phyloP scores from a whole-genome alignment of 2,113 vertebrate genomes.

The Sinocyclocheilus grahami region DNA sequence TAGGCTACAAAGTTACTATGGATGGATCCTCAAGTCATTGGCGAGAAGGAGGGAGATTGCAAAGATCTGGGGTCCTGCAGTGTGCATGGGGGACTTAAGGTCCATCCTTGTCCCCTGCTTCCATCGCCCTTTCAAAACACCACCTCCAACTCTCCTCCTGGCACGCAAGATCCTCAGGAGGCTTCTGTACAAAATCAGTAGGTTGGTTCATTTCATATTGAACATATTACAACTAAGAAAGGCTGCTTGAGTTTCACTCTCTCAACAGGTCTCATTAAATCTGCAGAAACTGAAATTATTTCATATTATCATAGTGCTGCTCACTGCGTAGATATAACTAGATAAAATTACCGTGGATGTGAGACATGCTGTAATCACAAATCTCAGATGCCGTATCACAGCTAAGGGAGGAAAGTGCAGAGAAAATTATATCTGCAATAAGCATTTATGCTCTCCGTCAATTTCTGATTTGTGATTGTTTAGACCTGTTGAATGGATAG shows the following conservation, averaged over 20 bases:
- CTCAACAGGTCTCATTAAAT: conserved; percentile 2
- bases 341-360: neutral
- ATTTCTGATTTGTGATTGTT: conserved; percentile 26
- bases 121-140: conserved; percentile 8
- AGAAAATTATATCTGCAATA: neutral
- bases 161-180: neutral
- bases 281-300: neutral
- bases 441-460: neutral
- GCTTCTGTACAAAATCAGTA: neutral
- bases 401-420: neutral
- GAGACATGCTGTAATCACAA: neutral
- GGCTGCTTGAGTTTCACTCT: neutral
- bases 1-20: neutral
- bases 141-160: neutral
- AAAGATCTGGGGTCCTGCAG: neutral
- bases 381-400: neutral
- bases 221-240: neutral
- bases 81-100: neutral
- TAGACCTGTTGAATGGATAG: neutral
- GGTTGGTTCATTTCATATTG: neutral
- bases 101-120: neutral
- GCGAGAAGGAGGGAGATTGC: neutral
- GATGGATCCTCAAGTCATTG: neutral
- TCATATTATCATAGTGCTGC: neutral
- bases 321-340: neutral